Conservation (phyloP, 2,888 invertebrate species). For the Scelioninae gen. 1 region DNA sequence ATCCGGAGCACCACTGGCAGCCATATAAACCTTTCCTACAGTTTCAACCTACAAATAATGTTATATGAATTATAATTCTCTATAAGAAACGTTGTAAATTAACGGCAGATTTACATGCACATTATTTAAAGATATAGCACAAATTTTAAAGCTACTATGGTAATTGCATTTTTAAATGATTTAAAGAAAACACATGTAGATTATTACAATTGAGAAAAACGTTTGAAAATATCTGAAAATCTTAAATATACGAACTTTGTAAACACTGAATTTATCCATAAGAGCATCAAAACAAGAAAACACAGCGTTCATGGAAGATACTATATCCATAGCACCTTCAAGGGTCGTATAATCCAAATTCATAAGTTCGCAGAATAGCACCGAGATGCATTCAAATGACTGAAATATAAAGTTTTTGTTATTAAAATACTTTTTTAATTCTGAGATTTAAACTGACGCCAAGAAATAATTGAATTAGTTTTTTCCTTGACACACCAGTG, state of each 20-base stretch:
- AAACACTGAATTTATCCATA: slow-evolving; percentile 93
- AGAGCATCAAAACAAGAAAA: slow-evolving; percentile 93
- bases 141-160: too few species aligned
- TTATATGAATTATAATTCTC: neutral
- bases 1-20: slow-evolving; percentile 95
- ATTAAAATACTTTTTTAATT: too few species aligned
- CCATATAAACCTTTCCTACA: slow-evolving; percentile 96
- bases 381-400: slow-evolving; percentile 89
- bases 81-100: neutral
- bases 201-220: too few species aligned
- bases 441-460: too few species aligned
- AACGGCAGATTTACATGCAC: too few species aligned
- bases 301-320: slow-evolving; percentile 93
- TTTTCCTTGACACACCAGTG: too few species aligned
- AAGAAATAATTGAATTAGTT: too few species aligned
- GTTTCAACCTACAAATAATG: slow-evolving; percentile 93
- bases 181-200: too few species aligned
- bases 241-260: slow-evolving; percentile 88
- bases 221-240: neutral
- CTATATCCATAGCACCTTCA: slow-evolving; percentile 90
- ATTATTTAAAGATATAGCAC: too few species aligned
- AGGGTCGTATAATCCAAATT: slow-evolving; percentile 87
- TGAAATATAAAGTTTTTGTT: slow-evolving; percentile 22
- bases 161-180: too few species aligned
- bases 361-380: slow-evolving; percentile 91